Conservation (phyloP, 1,140 invertebrate genomes). For the Listronotus bonariensis region DNA sequence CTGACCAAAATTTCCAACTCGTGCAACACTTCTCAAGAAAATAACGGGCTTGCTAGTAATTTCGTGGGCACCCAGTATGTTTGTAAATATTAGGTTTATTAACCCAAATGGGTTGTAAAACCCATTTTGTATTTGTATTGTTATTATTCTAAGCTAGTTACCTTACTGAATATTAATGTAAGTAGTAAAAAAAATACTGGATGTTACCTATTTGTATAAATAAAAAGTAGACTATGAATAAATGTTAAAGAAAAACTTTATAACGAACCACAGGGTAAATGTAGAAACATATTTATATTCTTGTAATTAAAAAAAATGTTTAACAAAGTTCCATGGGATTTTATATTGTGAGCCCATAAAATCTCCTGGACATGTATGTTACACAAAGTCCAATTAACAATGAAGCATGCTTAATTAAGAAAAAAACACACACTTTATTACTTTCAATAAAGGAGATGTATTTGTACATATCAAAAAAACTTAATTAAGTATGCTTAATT, state of each 20-base stretch:
- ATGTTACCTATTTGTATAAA: background rate
- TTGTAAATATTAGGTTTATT: no score
- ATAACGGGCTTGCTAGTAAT: no score
- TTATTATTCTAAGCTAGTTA: no score
- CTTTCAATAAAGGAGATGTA: background rate
- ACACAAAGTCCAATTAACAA: constrained; percentile 22
- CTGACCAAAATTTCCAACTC: no score
- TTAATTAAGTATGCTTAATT: constrained; percentile 25
- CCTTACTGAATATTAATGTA: background rate
- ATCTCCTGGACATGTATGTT: constrained; percentile 35
- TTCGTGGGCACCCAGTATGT: no score
- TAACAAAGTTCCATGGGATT: constrained; percentile 35
- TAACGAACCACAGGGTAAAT: constrained; percentile 22
- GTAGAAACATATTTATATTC: constrained; percentile 16
- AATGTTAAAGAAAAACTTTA: constrained; percentile 10
- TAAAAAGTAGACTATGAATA: no score
- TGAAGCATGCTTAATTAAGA: constrained; percentile 24
- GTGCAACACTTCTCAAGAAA: no score
- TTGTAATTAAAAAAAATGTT: background rate
- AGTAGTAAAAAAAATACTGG: background rate
- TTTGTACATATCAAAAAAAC: constrained; percentile 13
- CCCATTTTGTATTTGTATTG: no score
- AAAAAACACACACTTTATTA: constrained; percentile 4
- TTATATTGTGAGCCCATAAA: constrained; percentile 47
- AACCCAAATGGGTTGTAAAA: no score